phyloP scores from a whole-genome alignment of 2,113 vertebrate species.

The Poeciliopsis turrubarensis region DNA sequence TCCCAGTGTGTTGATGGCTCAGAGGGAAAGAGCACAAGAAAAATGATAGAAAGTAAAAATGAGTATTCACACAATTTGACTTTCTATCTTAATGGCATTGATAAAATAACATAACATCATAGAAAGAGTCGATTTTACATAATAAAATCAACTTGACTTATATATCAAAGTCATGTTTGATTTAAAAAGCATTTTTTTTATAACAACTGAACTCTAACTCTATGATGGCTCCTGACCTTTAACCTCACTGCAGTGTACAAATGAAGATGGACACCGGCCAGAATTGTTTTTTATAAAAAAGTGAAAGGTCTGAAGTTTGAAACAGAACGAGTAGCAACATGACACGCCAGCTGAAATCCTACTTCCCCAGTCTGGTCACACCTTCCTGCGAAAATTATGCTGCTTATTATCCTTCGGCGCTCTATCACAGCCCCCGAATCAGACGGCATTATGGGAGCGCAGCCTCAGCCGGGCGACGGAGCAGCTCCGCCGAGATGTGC shows the following conservation, averaged over 20 bases:
- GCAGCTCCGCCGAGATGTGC: constrained; percentile 44
- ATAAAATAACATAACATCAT: not conserved
- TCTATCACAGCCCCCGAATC: constrained; percentile 69
- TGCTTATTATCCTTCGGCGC: constrained; percentile 75
- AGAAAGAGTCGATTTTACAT: too few relatives aligned
- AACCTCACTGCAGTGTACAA: constrained; percentile 8
- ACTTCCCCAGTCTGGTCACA: constrained; percentile 71
- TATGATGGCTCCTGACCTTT: too few relatives aligned
- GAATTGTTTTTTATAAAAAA: not conserved
- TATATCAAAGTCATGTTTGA: too few relatives aligned
- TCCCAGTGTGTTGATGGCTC: constrained; percentile 9
- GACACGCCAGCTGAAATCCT: constrained; percentile 38
- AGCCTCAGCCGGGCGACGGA: constrained; percentile 52
- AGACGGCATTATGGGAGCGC: constrained; percentile 69
- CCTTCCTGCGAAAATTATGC: constrained; percentile 69
- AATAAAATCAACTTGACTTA: too few relatives aligned
- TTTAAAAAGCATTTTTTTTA: too few relatives aligned
- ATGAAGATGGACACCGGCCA: not conserved
- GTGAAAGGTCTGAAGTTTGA: constrained; percentile 17
- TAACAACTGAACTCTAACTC: not conserved
- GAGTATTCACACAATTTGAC: not conserved
- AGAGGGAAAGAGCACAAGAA: not conserved
- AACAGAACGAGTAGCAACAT: constrained; percentile 1
- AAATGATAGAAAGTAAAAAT: constrained; percentile 1
- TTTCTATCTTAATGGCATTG: not conserved